These are phyloP conservation scores for Rutpela maculata DNA, from an alignment of 2,888 invertebrate species.

Conservation along the genomic window DNA sequence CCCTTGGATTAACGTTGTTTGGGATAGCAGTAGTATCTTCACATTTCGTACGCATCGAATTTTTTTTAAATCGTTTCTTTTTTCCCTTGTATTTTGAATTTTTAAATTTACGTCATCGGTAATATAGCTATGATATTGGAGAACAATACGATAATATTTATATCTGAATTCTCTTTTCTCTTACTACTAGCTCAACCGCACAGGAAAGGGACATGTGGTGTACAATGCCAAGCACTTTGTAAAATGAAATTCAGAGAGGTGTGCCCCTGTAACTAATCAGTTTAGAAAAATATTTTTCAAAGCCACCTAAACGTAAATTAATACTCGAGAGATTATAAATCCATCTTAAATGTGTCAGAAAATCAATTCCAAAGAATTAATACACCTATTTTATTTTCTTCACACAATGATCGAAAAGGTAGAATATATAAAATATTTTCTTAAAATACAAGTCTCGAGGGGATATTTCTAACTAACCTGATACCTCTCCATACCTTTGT, in stretches of 20 bases:
- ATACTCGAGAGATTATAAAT: slow-evolving; percentile 19
- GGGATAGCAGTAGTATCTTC: no score
- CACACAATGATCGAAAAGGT: slow-evolving; percentile 24
- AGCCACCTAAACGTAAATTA: neutral
- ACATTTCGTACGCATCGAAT: no score
- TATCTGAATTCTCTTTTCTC: no score
- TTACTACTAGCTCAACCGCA: no score
- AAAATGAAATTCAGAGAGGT: neutral
- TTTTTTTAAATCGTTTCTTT: no score
- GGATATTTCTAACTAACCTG: slow-evolving; percentile 14
- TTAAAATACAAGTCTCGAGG: slow-evolving; percentile 17
- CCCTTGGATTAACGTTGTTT: no score
- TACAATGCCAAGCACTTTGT: neutral
- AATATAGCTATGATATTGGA: no score
- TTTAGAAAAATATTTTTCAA: neutral
- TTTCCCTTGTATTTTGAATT: no score
- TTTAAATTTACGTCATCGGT: no score
- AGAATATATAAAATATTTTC: slow-evolving; percentile 23
- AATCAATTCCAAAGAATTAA: slow-evolving; percentile 41
- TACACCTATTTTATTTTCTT: slow-evolving; percentile 24
- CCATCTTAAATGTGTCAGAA: slow-evolving; percentile 33
- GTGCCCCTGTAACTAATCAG: neutral
- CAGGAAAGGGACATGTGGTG: no score
- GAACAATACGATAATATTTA: no score
- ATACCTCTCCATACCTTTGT: slow-evolving; percentile 23